Evolutionary conservation across 2,797 vertebrate genomes (phyloP).

Genomic region (Helicolenus hilgendorfi): DNA sequence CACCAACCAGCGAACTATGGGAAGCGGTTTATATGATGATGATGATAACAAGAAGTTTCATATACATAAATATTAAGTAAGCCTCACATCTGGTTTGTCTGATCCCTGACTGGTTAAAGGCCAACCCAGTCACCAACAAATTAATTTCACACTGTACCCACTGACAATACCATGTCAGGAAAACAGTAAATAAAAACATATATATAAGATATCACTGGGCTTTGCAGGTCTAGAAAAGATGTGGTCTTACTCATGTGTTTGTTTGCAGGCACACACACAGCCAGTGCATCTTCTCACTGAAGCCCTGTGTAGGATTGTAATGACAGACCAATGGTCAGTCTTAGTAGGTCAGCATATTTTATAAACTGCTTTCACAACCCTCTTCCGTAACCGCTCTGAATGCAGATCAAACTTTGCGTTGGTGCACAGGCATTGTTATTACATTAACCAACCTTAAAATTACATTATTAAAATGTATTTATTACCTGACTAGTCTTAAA

Average conservation of each 20-base stretch:
- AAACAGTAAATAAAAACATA: no score
- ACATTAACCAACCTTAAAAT: background rate
- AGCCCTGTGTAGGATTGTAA: background rate
- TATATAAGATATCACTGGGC: background rate
- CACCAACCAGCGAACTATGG: background rate
- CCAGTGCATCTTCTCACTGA: background rate
- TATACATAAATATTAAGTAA: background rate
- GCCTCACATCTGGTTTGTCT: no score
- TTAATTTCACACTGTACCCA: background rate
- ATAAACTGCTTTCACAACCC: background rate
- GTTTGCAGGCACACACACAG: background rate
- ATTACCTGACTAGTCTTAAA: background rate
- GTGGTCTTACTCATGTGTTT: background rate
- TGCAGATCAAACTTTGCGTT: background rate
- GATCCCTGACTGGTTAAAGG: no score
- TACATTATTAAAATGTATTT: background rate
- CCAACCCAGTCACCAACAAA: background rate
- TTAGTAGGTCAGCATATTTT: background rate
- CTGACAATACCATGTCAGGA: background rate
- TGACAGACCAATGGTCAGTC: no score
- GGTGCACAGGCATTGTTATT: background rate
- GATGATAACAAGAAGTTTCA: background rate
- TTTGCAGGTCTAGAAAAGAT: background rate
- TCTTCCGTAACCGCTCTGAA: no score
- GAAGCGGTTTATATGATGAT: background rate